These are phyloP conservation scores for Glaucomys volans DNA, from an alignment of 2,113 vertebrate genomes.

Conservation along the genomic window DNA sequence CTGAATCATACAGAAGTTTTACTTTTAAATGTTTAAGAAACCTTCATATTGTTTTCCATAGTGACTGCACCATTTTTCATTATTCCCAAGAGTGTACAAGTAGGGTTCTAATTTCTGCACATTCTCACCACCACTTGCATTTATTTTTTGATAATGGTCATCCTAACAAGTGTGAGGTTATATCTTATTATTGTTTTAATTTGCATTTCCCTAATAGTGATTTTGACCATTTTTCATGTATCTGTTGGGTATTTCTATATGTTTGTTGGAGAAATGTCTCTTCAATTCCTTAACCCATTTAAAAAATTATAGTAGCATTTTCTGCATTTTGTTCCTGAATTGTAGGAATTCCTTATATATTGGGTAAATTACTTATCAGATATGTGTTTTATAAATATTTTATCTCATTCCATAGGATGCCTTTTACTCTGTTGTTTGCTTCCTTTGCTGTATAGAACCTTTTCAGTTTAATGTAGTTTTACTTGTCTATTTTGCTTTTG, in stretches of 20 bases:
- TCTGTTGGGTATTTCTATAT: neutral
- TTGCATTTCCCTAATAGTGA: neutral
- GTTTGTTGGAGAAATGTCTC: neutral
- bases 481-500: neutral
- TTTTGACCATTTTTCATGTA: neutral
- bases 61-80: neutral
- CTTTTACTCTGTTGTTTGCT: neutral
- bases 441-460: neutral
- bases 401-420: neutral
- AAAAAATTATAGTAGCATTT: neutral
- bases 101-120: too few relatives aligned
- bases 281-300: neutral
- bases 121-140: neutral
- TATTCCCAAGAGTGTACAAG: neutral
- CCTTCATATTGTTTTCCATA: neutral
- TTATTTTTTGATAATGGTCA: neutral
- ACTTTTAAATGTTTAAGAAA: neutral
- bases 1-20: neutral
- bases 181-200: neutral
- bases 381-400: neutral
- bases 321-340: neutral
- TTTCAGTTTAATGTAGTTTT: neutral
- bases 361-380: neutral
- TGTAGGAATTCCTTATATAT: neutral
- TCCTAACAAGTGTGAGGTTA: neutral